A percentile compares a stretch with the other conserved stretches of the same genome.
These are phyloP conservation scores for Mystacides longicornis DNA, from an alignment of 2,888 invertebrate genomes.

Conservation along the genomic window DNA sequence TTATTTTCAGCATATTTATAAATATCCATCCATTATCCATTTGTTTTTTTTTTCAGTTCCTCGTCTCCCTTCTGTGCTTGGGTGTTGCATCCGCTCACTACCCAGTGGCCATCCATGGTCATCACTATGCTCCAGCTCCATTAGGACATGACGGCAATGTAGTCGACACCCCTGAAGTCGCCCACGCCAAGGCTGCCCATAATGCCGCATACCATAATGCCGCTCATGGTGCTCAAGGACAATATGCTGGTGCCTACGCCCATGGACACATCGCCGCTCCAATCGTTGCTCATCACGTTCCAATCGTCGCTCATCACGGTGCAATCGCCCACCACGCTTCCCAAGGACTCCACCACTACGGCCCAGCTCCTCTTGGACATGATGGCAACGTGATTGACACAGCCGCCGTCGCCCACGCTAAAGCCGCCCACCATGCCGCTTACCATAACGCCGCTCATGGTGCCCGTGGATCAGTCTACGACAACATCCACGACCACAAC, in stretches of 20 bases:
- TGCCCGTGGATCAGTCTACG: conserved; percentile 12
- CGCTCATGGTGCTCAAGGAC: conserved; percentile 17
- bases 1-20: no score
- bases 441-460: conserved; percentile 15
- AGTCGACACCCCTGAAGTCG: conserved; percentile 56
- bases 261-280: neutral
- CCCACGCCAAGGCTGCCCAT: conserved; percentile 53
- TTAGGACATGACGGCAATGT: conserved; percentile 51
- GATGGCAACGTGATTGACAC: conserved; percentile 19
- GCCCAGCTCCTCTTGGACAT: conserved; percentile 16
- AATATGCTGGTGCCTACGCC: conserved; percentile 4
- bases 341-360: conserved; percentile 32
- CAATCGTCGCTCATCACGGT: conserved; percentile 47
- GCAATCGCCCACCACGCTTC: conserved; percentile 33
- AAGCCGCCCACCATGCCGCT: conserved; percentile 27
- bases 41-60: conserved; percentile 11
- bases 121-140: conserved; percentile 50
- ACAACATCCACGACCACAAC: conserved; percentile 7
- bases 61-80: conserved; percentile 17
- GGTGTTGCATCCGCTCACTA: conserved; percentile 5
- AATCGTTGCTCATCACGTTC: conserved; percentile 37
- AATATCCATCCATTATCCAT: no score
- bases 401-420: conserved; percentile 17
- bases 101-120: conserved; percentile 26
- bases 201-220: conserved; percentile 29